phyloP scores from a whole-genome alignment of 2,113 vertebrate genomes.

The Haliaeetus leucogaster region DNA sequence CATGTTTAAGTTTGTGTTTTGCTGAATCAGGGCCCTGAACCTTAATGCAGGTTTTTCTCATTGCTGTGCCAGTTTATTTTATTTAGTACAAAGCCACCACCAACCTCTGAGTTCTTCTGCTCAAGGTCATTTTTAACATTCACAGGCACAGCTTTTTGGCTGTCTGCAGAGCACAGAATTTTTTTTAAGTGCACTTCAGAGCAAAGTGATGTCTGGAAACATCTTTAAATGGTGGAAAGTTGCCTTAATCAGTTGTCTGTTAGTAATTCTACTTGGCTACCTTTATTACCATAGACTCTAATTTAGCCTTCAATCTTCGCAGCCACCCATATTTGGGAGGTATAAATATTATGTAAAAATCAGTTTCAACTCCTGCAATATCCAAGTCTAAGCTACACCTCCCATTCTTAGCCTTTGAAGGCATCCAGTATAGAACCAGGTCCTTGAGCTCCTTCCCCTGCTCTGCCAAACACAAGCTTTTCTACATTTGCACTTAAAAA shows the following conservation, averaged over 20 bases:
- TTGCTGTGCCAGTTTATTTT: constrained; percentile 46
- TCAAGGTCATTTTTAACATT: constrained; percentile 62
- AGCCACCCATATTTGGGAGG: not conserved
- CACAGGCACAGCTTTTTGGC: constrained; percentile 51
- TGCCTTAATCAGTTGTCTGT: not conserved
- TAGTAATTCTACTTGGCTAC: not conserved
- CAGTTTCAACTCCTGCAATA: not conserved
- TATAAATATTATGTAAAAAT: constrained; percentile 1
- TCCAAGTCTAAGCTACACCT: not conserved
- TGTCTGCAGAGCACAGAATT: constrained; percentile 20
- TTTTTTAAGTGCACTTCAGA: constrained; percentile 22
- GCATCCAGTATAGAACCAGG: not conserved
- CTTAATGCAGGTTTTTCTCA: constrained; percentile 41
- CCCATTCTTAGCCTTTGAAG: constrained; percentile 1
- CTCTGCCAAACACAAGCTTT: not conserved
- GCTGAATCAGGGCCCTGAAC: constrained; percentile 36
- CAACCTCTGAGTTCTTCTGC: constrained; percentile 20
- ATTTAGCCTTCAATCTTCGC: not conserved
- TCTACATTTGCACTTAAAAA: not conserved
- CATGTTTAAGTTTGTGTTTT: not conserved
- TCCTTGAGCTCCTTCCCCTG: not conserved
- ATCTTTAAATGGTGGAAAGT: constrained; percentile 12
- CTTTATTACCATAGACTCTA: not conserved
- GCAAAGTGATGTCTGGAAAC: constrained; percentile 23
- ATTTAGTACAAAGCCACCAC: constrained; percentile 48